Evolutionary conservation across 1,140 invertebrate species (phyloP), one percentile per base, ranked within the genome.

Genomic region (Caerostris extrusa): DNA sequence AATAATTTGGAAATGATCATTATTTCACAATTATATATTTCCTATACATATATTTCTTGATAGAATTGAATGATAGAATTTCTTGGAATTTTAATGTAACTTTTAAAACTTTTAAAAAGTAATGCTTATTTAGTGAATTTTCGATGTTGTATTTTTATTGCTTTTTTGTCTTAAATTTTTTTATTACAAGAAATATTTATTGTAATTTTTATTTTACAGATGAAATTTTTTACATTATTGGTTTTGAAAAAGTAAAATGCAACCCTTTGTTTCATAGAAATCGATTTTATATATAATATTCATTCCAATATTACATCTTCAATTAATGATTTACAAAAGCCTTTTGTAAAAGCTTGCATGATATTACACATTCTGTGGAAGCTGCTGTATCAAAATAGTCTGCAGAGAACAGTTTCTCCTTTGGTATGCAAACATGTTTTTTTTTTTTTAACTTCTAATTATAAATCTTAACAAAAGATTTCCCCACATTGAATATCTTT

Each of bases 301-400:
- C 67, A 93, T 56, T 19, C 50, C 1, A 86, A 93, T 55, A n/a
- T 89, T 19, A 19, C 17, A n/a, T 10, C 10, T 67, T 60, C 19
- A 7, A 17, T 88, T n/a, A 53, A 8, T 55, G 64, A 19, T 6
- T 53, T 53, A 6, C 17, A 55, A n/a, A 86, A 89, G 5, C 67
- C 92, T 14, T 60, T 88, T 10, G 83, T 34, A n/a, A 77, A 56
- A 77, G 86, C 86, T 7, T 93, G 86, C 86, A 50, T 3, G 3
- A 17, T 88, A n/a, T 5, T 93, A 10, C 64, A 93, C 53, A 19
- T 55, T 60, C 34, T 93, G 10, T 93, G 92, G 92, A 81, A 88
- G n/a, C 34, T 61, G 7, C 56, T 93, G 10, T 19, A 57, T 34
- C 56, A 89, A 19, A 55, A 57, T 5, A 93, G 85, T 56, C 53